Conservation (phyloP, 1,140 invertebrate species). For the Musca domestica region DNA sequence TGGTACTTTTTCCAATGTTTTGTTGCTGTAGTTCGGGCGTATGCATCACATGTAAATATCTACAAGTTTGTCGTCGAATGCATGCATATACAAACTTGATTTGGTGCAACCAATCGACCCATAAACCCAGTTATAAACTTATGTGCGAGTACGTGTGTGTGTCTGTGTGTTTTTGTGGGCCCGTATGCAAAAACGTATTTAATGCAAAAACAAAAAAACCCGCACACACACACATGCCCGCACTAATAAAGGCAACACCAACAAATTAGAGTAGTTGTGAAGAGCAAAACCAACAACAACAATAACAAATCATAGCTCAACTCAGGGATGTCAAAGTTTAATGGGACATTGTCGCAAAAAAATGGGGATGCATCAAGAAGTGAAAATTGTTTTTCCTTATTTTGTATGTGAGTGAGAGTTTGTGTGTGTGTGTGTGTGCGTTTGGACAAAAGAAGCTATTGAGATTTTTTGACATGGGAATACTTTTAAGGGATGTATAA, state of each 20-base stretch:
- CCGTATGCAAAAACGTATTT: constrained; percentile 13
- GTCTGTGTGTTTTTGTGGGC: no score
- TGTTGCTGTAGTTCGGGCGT: constrained; percentile 27
- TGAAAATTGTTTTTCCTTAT: no score
- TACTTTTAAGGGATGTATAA: no score
- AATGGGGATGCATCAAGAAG: no score
- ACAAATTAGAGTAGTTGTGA: background rate
- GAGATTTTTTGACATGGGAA: no score
- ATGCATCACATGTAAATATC: no score
- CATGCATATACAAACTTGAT: constrained; percentile 35
- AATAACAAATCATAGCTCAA: background rate
- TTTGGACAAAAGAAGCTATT: no score
- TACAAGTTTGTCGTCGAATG: no score
- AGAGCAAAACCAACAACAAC: background rate
- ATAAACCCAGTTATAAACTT: constrained; percentile 53
- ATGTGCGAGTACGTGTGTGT: no score
- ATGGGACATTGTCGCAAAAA: no score
- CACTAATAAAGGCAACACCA: background rate
- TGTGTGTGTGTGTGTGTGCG: no score
- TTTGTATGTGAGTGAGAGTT: no score
- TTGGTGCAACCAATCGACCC: constrained; percentile 54
- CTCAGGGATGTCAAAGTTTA: background rate
- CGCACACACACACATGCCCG: background rate
- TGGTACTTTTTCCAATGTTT: background rate
- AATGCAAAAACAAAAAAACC: constrained; percentile 16